phyloP scores from a whole-genome alignment of 2,888 invertebrate genomes.

The Griposia aprilina region DNA sequence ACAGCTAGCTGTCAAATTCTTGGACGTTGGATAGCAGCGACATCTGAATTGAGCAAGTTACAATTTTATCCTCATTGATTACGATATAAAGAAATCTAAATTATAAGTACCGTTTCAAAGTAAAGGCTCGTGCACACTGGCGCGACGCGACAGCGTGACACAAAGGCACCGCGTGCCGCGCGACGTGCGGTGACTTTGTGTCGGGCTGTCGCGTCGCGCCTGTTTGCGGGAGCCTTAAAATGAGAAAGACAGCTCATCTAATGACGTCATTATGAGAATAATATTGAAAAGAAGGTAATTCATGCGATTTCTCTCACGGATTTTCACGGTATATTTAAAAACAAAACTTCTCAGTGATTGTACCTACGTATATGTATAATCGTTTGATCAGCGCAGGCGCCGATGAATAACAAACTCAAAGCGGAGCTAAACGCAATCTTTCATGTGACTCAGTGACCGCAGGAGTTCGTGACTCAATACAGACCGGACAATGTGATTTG shows the following conservation, averaged over 20 bases:
- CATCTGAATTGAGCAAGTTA: too few relatives aligned
- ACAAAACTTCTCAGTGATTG: slow-evolving; percentile 31
- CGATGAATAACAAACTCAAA: slow-evolving; percentile 73
- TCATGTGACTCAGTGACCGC: slow-evolving; percentile 84
- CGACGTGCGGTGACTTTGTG: too few relatives aligned
- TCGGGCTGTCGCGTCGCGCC: too few relatives aligned
- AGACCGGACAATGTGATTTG: slow-evolving; percentile 66
- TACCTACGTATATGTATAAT: slow-evolving; percentile 28
- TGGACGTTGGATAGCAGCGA: too few relatives aligned
- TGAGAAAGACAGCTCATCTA: not conserved
- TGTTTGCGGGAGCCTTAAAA: too few relatives aligned
- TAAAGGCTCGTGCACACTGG: too few relatives aligned
- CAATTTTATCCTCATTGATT: not conserved
- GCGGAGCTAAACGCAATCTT: slow-evolving; percentile 73
- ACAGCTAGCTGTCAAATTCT: too few relatives aligned
- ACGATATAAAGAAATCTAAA: not conserved
- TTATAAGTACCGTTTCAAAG: not conserved
- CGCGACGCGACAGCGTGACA: too few relatives aligned
- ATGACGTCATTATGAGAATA: slow-evolving; percentile 27
- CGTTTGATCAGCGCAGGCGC: slow-evolving; percentile 70
- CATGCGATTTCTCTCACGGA: slow-evolving; percentile 17
- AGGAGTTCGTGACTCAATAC: slow-evolving; percentile 79
- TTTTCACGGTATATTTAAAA: slow-evolving; percentile 23
- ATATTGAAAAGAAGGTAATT: not conserved
- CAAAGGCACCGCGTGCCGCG: too few relatives aligned